Evolutionary conservation across 2,888 invertebrate species (phyloP), one percentile per base, ranked within the genome.

Genomic region (Autographa pulchrina): DNA sequence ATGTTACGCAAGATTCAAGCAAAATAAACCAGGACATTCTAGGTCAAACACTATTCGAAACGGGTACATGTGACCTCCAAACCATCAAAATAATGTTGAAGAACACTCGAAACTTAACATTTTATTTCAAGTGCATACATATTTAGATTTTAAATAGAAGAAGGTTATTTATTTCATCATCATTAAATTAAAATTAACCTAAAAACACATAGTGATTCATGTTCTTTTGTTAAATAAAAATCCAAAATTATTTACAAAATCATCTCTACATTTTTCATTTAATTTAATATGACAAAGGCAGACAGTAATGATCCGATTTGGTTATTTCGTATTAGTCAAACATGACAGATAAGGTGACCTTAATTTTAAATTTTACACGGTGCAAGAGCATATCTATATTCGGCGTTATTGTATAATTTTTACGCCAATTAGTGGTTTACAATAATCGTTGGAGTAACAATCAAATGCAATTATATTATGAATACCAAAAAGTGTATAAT

Each of bases 311-410:
- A 35, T 38, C 38, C 38, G 35, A 67, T 54, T 54, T 52, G 38
- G 61, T 35, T 52, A 11, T 2, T 32, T 60, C 48, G 13, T 14
- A 41, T 48, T n/a, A 32, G 7, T 32, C 43, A 25, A 48, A 18
- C 18, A n/a, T 5, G 32, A 63, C 48, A 63, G 4, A 16, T 32
- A 60, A 66, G 65, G 60, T 60, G 48, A 66, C 31, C 1, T 54
- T 38, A 20, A 67, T 67, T 67, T 61, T n/a, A 8, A 25, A 67
- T 62, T 61, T 18, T 6, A 20, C 38, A 61, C 54, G 52, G 61
- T 67, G 11, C 41, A 58, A 52, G 20, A 60, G 2, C 43, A 43
- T n/a, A n/a, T 43, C 43, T 16, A 3, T 48, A 48, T n/a, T 48
- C n/a, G n/a, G n/a, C 48, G 0, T 48, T n/a, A n/a, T 48, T 48